phyloP scores from a whole-genome alignment of 2,888 invertebrate genomes.

The Melanophora roralis region DNA sequence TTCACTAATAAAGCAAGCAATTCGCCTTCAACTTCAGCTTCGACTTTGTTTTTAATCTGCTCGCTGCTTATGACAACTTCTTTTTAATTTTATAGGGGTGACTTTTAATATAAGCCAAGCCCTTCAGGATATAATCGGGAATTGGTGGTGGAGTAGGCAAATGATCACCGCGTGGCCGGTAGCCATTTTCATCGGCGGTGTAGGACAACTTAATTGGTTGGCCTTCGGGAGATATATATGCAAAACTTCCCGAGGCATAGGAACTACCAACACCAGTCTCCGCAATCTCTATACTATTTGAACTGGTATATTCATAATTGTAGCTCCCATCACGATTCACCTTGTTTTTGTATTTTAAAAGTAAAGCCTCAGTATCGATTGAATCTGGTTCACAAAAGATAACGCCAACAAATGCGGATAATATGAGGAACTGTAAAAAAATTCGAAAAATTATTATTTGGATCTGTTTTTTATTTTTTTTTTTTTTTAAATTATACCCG shows the following conservation, averaged over 20 bases:
- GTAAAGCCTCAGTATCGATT: slow-evolving; percentile 66
- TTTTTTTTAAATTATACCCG: not conserved
- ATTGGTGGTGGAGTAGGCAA: slow-evolving; percentile 76
- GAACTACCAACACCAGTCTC: slow-evolving; percentile 80
- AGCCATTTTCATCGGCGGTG: slow-evolving; percentile 74
- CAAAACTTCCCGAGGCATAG: slow-evolving; percentile 72
- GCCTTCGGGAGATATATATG: slow-evolving; percentile 73
- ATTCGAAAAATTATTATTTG: not conserved
- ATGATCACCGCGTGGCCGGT: slow-evolving; percentile 73
- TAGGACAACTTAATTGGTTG: slow-evolving; percentile 69
- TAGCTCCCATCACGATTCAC: slow-evolving; percentile 76
- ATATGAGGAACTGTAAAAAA: slow-evolving; percentile 8
- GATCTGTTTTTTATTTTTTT: not conserved
- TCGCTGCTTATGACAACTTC: slow-evolving; percentile 61
- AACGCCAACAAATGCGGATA: slow-evolving; percentile 15
- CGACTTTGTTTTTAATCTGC: not conserved
- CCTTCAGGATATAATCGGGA: slow-evolving; percentile 71
- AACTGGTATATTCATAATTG: slow-evolving; percentile 78
- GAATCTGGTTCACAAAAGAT: slow-evolving; percentile 60
- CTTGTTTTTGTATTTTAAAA: slow-evolving; percentile 66
- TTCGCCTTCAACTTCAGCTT: not conserved
- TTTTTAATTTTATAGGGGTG: slow-evolving; percentile 73
- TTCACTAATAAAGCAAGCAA: no score
- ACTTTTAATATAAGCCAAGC: slow-evolving; percentile 70
- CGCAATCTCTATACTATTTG: slow-evolving; percentile 80